Percentiles rank a stretch among this genome's conserved stretches.
phyloP scores from a whole-genome alignment of 2,113 vertebrate genomes.

The Noturus placidus region DNA sequence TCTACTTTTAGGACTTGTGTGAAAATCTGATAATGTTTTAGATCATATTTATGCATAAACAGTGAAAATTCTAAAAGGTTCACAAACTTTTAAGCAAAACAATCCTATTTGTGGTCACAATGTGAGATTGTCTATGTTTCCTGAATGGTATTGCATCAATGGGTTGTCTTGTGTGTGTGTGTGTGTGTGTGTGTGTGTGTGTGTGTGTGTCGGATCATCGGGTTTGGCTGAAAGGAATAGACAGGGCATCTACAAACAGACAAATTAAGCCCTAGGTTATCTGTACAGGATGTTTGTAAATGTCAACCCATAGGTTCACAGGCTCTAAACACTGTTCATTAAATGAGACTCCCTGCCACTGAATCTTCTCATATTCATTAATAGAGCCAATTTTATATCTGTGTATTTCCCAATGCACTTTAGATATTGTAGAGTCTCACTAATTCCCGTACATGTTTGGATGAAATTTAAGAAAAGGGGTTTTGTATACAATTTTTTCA shows the following conservation, averaged over 20 bases:
- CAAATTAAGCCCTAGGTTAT: conserved; percentile 15
- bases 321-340: neutral
- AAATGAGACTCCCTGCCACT: neutral
- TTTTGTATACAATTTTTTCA: too few relatives aligned
- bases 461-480: neutral
- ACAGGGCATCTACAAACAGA: conserved; percentile 4
- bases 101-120: neutral
- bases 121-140: neutral
- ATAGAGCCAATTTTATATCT: neutral
- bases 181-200: conserved; percentile 23
- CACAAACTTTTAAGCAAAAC: too few relatives aligned
- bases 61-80: too few relatives aligned
- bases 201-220: conserved; percentile 32
- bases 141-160: neutral
- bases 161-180: neutral
- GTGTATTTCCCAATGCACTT: neutral
- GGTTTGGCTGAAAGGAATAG: neutral
- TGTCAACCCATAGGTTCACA: conserved; percentile 26
- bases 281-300: neutral
- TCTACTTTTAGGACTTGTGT: too few relatives aligned
- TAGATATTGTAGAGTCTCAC: neutral
- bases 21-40: too few relatives aligned
- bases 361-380: neutral
- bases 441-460: neutral
- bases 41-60: too few relatives aligned